phyloP scores from a whole-genome alignment of 2,113 vertebrate species.

The Marcusenius ussheri region DNA sequence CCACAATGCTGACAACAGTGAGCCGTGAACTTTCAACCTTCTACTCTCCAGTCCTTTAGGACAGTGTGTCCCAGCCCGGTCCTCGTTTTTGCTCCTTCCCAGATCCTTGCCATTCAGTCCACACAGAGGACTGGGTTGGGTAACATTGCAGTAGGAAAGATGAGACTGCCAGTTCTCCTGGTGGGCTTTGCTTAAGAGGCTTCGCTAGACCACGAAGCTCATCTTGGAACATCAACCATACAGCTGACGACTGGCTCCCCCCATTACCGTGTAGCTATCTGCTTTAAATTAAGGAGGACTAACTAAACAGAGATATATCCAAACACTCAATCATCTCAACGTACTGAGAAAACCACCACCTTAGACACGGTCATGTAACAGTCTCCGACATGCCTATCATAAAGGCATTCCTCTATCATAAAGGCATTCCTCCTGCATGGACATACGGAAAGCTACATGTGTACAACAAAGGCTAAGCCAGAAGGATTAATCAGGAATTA shows the following conservation, averaged over 20 bases:
- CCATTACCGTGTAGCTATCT: conserved; percentile 32
- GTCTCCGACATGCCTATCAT: background rate
- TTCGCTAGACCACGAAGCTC: conserved; percentile 40
- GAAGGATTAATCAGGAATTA: background rate
- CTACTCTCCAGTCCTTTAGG: background rate
- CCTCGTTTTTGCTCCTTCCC: background rate
- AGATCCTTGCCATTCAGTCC: background rate
- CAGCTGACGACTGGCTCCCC: conserved; percentile 33
- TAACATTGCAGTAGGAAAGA: background rate
- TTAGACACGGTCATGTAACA: background rate
- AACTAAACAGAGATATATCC: background rate
- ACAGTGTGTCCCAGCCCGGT: no score
- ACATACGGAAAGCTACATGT: background rate
- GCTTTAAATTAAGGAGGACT: background rate
- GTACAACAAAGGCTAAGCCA: background rate
- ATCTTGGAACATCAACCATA: conserved; percentile 23
- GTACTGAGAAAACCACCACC: background rate
- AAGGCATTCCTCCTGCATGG: background rate
- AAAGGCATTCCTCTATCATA: no score
- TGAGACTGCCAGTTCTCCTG: background rate
- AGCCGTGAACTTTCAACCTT: background rate
- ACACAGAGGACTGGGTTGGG: background rate
- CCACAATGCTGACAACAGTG: background rate
- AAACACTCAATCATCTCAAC: background rate
- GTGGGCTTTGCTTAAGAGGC: conserved; percentile 38